phyloP scores from a whole-genome alignment of 2,797 vertebrate genomes.

The Enteromius anoplus region DNA sequence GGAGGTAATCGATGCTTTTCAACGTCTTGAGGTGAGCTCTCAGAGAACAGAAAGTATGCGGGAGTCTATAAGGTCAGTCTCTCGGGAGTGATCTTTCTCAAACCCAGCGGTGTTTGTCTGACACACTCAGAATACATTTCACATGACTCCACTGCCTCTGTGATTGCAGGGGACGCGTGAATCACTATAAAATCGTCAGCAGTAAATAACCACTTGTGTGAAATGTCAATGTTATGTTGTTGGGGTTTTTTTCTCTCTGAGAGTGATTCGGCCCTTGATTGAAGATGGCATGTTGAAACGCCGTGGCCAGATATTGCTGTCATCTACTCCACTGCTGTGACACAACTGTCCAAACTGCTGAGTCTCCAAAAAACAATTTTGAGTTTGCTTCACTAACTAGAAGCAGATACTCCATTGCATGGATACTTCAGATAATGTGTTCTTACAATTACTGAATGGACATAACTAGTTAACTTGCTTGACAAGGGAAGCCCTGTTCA shows the following conservation, averaged over 20 bases:
- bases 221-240: slow-evolving; percentile 34
- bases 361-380: background rate
- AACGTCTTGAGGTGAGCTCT: slow-evolving; percentile 19
- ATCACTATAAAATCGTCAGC: slow-evolving; percentile 28
- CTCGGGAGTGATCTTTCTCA: slow-evolving; percentile 44
- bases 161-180: slow-evolving; percentile 14
- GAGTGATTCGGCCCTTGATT: slow-evolving; percentile 45
- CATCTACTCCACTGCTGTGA: slow-evolving; percentile 3
- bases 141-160: slow-evolving; percentile 4
- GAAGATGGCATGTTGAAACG: slow-evolving; percentile 33
- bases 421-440: background rate
- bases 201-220: slow-evolving; percentile 37
- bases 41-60: background rate
- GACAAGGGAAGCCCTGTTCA: background rate
- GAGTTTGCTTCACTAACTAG: background rate
- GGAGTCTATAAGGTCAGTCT: slow-evolving; percentile 49
- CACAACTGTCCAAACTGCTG: slow-evolving; percentile 15
- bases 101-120: background rate
- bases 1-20: slow-evolving; percentile 39
- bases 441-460: background rate
- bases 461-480: background rate
- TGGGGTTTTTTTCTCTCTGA: slow-evolving; percentile 10
- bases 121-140: slow-evolving; percentile 12
- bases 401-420: background rate
- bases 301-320: slow-evolving; percentile 24